Evolutionary conservation across 2,797 vertebrate species (phyloP), one percentile per base, ranked within the genome.

Genomic region (Anniella stebbinsi): DNA sequence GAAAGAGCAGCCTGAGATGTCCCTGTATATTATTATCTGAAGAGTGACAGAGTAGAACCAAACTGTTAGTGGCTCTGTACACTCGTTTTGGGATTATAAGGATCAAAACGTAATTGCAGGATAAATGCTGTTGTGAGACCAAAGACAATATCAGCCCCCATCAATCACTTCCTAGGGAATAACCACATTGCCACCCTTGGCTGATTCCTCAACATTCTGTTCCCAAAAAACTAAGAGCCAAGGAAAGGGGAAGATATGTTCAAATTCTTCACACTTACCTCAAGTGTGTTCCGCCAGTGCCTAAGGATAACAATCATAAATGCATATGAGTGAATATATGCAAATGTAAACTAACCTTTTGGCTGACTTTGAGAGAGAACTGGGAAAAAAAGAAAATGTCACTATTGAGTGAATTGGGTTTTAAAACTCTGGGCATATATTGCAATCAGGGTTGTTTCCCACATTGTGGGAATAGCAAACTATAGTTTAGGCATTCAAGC

Each of bases 51-150:
- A 54, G 60, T 23, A 77, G 25, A 57, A 41, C 7, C 70, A 63
- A 83, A 36, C 21, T 51, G 72, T 11, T 10, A 76, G 41, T 10
- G 25, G 28, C n/a, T 51, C 25, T 76, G 15, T 28, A 51, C 38
- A 48, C 30, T 84, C 45, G n/a, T n/a, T 80, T 80, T 38, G 28
- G 54, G 36, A n/a, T 28, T 88, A 36, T 63, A 88, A 84, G 48
- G 63, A 84, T 77, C 86, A 72, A 57, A 54, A 76, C 91, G 90
- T 87, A 89, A 94, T 89, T 92, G 89, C 28, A 30, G 28, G 66
- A 60, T 63, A 87, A 93, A 94, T 87, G 41, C 28, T 87, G 77
- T 91, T 82, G 87, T 81, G 75, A 41, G 54, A 38, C 67, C 51
- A 67, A 9, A 77, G 84, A 45, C n/a, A 81, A 89, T n/a, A 36